Conservation (phyloP, 2,888 invertebrate genomes). For the Thera obeliscata region DNA sequence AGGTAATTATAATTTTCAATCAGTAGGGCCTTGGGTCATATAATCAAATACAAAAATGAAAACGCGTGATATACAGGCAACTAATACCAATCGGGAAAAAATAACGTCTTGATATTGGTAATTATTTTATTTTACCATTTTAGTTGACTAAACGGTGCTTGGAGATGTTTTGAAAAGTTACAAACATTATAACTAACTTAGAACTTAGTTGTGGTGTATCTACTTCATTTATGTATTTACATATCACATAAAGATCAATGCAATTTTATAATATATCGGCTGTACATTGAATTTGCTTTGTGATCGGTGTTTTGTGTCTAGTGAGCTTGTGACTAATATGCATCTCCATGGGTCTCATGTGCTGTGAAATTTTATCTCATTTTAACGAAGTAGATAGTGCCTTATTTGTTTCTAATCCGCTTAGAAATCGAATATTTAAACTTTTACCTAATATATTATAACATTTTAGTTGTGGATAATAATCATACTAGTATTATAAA, state of each 20-base stretch:
- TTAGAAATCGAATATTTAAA: conserved; percentile 11
- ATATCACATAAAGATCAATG: conserved; percentile 60
- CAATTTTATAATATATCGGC: conserved; percentile 50
- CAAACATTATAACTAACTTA: conserved; percentile 45
- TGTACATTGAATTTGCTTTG: conserved; percentile 61
- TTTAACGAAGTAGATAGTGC: conserved; percentile 60
- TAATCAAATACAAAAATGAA: conserved; percentile 4
- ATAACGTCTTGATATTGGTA: not conserved
- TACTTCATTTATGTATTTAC: conserved; percentile 61
- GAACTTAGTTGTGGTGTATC: conserved; percentile 56
- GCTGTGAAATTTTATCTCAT: conserved; percentile 47
- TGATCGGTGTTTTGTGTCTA: conserved; percentile 50
- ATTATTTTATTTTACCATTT: conserved; percentile 16
- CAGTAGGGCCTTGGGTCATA: conserved; percentile 6
- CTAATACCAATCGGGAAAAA: not conserved
- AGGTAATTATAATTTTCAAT: not conserved
- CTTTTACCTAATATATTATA: conserved; percentile 1
- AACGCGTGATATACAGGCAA: conserved; percentile 3
- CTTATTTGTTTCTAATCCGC: conserved; percentile 59
- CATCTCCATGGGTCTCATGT: conserved; percentile 57
- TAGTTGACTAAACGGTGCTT: conserved; percentile 55
- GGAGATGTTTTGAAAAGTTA: conserved; percentile 56
- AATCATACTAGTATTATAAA: not conserved
- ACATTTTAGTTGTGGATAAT: conserved; percentile 4
- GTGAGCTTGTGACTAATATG: conserved; percentile 52